phyloP scores from a whole-genome alignment of 2,888 invertebrate species.

The Ophion ventricosus region DNA sequence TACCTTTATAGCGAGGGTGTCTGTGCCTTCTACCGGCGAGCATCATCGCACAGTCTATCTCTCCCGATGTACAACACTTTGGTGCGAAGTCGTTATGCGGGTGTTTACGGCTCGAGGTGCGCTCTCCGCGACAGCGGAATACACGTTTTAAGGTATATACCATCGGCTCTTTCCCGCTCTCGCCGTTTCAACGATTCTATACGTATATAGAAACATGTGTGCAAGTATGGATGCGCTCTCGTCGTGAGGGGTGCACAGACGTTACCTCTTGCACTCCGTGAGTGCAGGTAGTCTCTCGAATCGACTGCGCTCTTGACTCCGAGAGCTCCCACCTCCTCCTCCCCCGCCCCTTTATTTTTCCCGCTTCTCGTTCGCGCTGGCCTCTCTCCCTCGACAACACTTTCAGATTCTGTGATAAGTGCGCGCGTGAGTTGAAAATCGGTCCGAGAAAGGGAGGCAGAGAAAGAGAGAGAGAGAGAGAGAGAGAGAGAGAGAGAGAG shows the following conservation, averaged over 20 bases:
- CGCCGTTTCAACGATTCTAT: constrained; percentile 42
- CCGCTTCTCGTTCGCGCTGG: not conserved
- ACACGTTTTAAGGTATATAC: constrained; percentile 48
- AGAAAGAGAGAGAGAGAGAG: constrained; percentile 29
- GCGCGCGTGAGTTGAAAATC: constrained; percentile 61
- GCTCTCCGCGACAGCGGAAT: constrained; percentile 53
- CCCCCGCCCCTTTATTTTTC: constrained; percentile 14
- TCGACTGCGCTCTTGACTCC: constrained; percentile 50
- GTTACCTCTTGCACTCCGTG: constrained; percentile 53
- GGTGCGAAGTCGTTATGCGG: constrained; percentile 75
- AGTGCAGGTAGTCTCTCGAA: constrained; percentile 60
- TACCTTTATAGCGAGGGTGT: constrained; percentile 42
- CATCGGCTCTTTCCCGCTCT: constrained; percentile 40
- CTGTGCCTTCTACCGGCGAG: constrained; percentile 50
- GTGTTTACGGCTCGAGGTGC: constrained; percentile 76
- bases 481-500: constrained; percentile 50
- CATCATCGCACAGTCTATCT: constrained; percentile 51
- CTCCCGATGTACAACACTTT: constrained; percentile 45
- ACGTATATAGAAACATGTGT: constrained; percentile 12
- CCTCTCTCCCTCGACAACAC: constrained; percentile 64
- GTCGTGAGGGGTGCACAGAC: constrained; percentile 38
- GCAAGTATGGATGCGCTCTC: not conserved
- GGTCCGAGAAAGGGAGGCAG: constrained; percentile 35
- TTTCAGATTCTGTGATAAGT: constrained; percentile 79
- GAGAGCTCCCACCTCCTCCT: constrained; percentile 21